Percentiles rank a stretch among this genome's conserved stretches.
Evolutionary conservation across 2,797 vertebrate genomes (phyloP).

Genomic region (Diglossa cyanea): DNA sequence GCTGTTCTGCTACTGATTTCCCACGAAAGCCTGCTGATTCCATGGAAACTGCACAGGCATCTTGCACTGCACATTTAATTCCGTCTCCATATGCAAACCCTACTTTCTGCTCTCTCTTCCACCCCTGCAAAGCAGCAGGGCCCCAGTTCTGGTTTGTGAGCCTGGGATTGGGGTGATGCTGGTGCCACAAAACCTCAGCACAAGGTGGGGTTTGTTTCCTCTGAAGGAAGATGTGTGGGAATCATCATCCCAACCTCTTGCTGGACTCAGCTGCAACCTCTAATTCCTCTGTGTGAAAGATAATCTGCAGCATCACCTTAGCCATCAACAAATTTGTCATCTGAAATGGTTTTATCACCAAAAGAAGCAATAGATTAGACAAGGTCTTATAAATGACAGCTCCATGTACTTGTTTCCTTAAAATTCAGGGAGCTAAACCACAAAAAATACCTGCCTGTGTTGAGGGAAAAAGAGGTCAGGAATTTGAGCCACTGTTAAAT

Average conservation of each 20-base stretch:
- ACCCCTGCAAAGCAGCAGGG: not conserved
- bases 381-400: constrained; percentile 12
- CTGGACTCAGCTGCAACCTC: not conserved
- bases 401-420: not conserved
- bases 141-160: accelerated
- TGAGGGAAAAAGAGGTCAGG: not conserved
- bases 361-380: constrained; percentile 11
- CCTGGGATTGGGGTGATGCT: accelerated
- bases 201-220: not conserved
- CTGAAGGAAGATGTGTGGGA: not conserved
- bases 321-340: not conserved
- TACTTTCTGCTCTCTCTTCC: not conserved
- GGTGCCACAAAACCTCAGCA: not conserved
- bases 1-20: not conserved
- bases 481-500: not conserved
- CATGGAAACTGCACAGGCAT: not conserved
- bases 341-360: not conserved
- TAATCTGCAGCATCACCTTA: not conserved
- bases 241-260: accelerated
- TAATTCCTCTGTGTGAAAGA: not conserved
- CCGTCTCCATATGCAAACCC: not conserved
- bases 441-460: not conserved
- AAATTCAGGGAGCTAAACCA: not conserved
- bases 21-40: not conserved
- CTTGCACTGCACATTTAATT: not conserved